Base-by-base conservation (phyloP, 2,797 vertebrate species). In the Eptatretus atami region DNA sequence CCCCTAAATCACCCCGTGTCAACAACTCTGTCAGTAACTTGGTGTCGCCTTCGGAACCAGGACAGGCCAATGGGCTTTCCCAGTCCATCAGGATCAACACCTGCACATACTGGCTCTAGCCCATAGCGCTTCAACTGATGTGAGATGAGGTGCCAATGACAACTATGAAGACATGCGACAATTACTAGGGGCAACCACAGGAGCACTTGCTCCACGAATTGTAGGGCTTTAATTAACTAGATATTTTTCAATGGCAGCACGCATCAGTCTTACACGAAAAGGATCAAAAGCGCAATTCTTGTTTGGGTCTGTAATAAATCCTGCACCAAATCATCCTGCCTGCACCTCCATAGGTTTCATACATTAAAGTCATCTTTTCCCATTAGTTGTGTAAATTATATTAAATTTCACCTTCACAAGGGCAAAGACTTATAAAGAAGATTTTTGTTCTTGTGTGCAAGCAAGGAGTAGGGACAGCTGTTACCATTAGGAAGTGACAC, bases 401-500 rank as follows among this genome's bases (percentile, higher is more conserved):
- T 44, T n/a, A n/a, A n/a, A 77, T 79, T 81, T 80, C 61, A 66
- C 63, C 69, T 80, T 79, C 78, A 70, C 75, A 96, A 88, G 79
- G 76, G n/a, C n/a, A n/a, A n/a, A 6, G 81, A 88, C 70, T 67
- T 81, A n/a, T 71, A 86, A 79, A 1, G 82, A 86, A 11, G 82
- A 83, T 3, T 77, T 73, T 72, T 96, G 90, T 66, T 66, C 78
- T n/a, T 3, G 72, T 81, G 65, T 96, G 90, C 72, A 82, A 78
- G 71, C 79, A n/a, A n/a, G 76, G 15, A 82, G 83, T 0, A n/a
- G n/a, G 73, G 79, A 3, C 76, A 83, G 70, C 73, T 95, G 68
- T 86, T 86, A 76, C 76, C 74, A 53, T 98, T n/a, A n/a, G n/a
- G n/a, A n/a, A n/a, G 90, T 53, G 77, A 84, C 68, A 78, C 77